Evolutionary conservation across 1,140 invertebrate genomes (phyloP).

Genomic region (Tetragonula clypearis): DNA sequence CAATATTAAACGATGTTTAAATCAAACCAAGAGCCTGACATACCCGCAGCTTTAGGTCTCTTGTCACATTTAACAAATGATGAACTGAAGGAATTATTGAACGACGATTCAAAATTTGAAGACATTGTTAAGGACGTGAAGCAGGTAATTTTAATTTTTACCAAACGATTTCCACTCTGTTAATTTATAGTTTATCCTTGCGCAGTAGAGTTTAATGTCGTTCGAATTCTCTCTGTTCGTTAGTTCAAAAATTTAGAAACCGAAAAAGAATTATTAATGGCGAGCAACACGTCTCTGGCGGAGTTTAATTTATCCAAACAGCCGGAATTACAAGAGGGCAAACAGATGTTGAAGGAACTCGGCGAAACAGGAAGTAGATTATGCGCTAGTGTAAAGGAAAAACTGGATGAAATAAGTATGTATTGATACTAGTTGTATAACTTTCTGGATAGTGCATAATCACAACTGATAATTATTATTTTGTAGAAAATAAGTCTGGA

Average conservation of each 20-base stretch:
- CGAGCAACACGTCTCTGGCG: slow-evolving; percentile 92
- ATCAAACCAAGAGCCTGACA: slow-evolving; percentile 75
- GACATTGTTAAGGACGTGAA: slow-evolving; percentile 89
- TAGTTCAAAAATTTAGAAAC: slow-evolving; percentile 90
- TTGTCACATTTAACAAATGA: slow-evolving; percentile 85
- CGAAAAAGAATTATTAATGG: slow-evolving; percentile 93
- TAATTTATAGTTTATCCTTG: neutral
- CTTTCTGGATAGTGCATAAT: neutral
- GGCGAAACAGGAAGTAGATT: slow-evolving; percentile 87
- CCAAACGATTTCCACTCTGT: neutral
- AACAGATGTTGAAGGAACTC: slow-evolving; percentile 86
- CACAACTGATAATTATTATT: slow-evolving; percentile 31
- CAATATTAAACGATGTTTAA: slow-evolving; percentile 68
- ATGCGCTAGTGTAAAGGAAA: slow-evolving; percentile 86
- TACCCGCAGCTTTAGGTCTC: slow-evolving; percentile 80
- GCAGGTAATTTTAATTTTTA: slow-evolving; percentile 84
- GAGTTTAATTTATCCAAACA: slow-evolving; percentile 93
- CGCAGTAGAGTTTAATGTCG: neutral
- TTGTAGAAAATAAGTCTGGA: slow-evolving; percentile 85
- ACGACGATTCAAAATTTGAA: slow-evolving; percentile 92
- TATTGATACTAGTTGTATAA: slow-evolving; percentile 35
- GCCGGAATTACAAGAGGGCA: slow-evolving; percentile 88
- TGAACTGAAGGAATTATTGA: slow-evolving; percentile 91
- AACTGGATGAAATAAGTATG: slow-evolving; percentile 86
- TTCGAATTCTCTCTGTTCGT: neutral